Percentiles rank a stretch among this genome's conserved stretches.
Evolutionary conservation across 2,797 vertebrate species (phyloP).

Genomic region (Gouania willdenowi): DNA sequence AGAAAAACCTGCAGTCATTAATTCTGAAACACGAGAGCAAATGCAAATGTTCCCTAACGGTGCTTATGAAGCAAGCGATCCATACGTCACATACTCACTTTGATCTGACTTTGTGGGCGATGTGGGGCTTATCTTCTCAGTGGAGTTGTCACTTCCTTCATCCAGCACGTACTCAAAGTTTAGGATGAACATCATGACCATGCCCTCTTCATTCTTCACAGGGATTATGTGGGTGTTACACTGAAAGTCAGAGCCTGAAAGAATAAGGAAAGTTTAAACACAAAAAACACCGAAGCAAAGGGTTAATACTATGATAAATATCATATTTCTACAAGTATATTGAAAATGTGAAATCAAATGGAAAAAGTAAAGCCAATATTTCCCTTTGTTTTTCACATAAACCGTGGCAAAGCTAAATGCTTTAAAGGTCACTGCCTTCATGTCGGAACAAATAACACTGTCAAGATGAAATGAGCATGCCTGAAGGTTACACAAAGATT

Average conservation of each 20-base stretch:
- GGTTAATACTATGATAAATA: constrained; percentile 8
- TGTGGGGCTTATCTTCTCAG: constrained; percentile 86
- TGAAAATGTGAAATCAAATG: neutral
- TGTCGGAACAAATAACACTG: constrained; percentile 27
- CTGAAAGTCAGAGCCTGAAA: constrained; percentile 90
- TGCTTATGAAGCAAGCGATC: no score
- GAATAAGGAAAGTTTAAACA: no score
- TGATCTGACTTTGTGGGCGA: constrained; percentile 89
- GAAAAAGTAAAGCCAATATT: constrained; percentile 5
- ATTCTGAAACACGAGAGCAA: no score
- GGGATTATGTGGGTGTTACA: constrained; percentile 96
- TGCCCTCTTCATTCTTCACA: constrained; percentile 96
- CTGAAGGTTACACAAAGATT: constrained; percentile 11
- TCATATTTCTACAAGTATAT: no score
- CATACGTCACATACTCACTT: constrained; percentile 79
- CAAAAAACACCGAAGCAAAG: no score
- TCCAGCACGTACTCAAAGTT: constrained; percentile 91
- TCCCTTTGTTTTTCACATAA: constrained; percentile 25
- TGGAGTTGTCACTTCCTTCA: constrained; percentile 81
- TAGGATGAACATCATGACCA: constrained; percentile 99
- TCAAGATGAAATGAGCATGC: constrained; percentile 24
- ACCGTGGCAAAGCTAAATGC: constrained; percentile 17
- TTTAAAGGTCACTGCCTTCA: constrained; percentile 41
- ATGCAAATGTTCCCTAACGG: no score
- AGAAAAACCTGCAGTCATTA: no score